Percentiles rank a stretch among this genome's conserved stretches.
Conservation (phyloP, 2,113 vertebrate genomes). For the Channa maculata region DNA sequence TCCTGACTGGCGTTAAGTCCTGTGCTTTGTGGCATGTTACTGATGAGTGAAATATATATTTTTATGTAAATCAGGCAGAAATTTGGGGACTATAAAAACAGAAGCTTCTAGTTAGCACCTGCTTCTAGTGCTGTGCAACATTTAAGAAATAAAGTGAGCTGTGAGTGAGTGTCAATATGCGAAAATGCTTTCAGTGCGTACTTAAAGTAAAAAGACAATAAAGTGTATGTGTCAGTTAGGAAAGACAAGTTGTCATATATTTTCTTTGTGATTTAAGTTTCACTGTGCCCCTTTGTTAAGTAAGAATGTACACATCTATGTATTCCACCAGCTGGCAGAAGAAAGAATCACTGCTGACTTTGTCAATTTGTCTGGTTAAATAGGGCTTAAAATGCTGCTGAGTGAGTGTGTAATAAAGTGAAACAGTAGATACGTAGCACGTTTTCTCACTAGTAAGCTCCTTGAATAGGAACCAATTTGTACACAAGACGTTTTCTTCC, state of each 20-base stretch:
- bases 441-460: slow-evolving; percentile 31
- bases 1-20: slow-evolving; percentile 40
- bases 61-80: slow-evolving; percentile 33
- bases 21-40: slow-evolving; percentile 13
- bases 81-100: slow-evolving; percentile 7
- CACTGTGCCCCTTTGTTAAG: background rate
- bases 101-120: background rate
- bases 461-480: slow-evolving; percentile 44
- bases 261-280: background rate
- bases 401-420: slow-evolving; percentile 24
- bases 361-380: slow-evolving; percentile 43
- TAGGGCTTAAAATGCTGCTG: slow-evolving; percentile 37
- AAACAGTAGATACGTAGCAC: slow-evolving; percentile 21
- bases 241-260: slow-evolving; percentile 1
- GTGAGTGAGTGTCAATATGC: too few species aligned
- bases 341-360: slow-evolving; percentile 1
- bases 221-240: background rate
- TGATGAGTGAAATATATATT: slow-evolving; percentile 42
- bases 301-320: background rate
- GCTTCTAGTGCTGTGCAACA: background rate
- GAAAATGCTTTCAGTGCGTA: too few species aligned
- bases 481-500: slow-evolving; percentile 23
- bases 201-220: too few species aligned
- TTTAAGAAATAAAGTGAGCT: background rate
- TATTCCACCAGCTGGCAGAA: background rate